Percentiles rank a stretch among this genome's conserved stretches.
These are phyloP conservation scores for Bhutanitis thaidina DNA, from an alignment of 2,888 invertebrate genomes.

Conservation along the genomic window DNA sequence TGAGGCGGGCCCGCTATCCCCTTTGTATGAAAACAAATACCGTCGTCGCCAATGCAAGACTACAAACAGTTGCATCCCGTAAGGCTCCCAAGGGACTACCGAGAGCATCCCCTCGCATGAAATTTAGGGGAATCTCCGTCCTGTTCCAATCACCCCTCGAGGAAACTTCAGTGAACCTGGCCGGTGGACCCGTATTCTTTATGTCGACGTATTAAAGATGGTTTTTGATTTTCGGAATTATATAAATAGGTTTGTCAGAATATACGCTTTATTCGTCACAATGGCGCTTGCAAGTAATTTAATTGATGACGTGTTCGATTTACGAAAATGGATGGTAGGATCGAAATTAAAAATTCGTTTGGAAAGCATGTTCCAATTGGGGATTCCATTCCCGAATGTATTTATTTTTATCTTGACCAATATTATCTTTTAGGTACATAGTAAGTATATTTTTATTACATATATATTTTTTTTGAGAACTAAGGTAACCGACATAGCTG, in stretches of 20 bases:
- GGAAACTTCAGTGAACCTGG: constrained; percentile 5
- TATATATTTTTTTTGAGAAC: too few relatives aligned
- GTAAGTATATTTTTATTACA: too few relatives aligned
- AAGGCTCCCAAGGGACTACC: constrained; percentile 46
- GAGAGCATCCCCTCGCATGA: constrained; percentile 43
- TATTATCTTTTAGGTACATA: too few relatives aligned
- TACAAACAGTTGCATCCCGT: constrained; percentile 50
- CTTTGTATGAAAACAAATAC: constrained; percentile 40
- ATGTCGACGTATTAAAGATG: constrained; percentile 13
- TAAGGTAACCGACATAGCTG: too few relatives aligned
- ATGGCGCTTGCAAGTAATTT: constrained; percentile 63
- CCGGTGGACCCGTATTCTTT: constrained; percentile 15
- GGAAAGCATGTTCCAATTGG: constrained; percentile 23
- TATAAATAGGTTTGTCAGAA: constrained; percentile 2
- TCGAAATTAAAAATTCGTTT: constrained; percentile 35
- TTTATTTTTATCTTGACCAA: constrained; percentile 1
- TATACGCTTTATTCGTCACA: constrained; percentile 47
- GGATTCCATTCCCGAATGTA: background rate
- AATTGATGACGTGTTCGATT: constrained; percentile 77
- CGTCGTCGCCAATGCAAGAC: constrained; percentile 49
- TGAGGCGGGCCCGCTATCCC: constrained; percentile 28
- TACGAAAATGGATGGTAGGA: constrained; percentile 59
- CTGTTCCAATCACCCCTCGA: constrained; percentile 34
- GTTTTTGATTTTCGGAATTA: constrained; percentile 8
- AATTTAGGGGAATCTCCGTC: constrained; percentile 49